phyloP scores from a whole-genome alignment of 1,140 invertebrate species.

The Caerostris darwini region DNA sequence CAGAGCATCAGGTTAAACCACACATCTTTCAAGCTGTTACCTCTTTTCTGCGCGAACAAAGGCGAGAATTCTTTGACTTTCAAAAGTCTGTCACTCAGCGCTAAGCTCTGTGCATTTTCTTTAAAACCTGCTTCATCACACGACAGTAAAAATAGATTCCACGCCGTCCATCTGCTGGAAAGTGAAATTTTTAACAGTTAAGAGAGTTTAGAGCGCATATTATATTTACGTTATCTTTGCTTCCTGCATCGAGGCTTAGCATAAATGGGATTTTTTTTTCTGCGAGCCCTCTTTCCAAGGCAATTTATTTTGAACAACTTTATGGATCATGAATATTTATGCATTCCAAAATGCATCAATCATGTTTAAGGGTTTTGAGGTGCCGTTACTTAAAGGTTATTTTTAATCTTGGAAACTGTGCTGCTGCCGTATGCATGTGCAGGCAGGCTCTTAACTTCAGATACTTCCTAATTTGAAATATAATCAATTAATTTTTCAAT shows the following conservation, averaged over 20 bases:
- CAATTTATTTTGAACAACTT: slow-evolving; percentile 67
- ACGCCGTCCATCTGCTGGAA: slow-evolving; percentile 4
- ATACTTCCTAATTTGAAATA: background rate
- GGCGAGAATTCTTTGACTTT: slow-evolving; percentile 25
- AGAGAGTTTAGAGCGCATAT: slow-evolving; percentile 67
- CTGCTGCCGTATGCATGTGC: background rate
- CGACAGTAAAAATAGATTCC: slow-evolving; percentile 38
- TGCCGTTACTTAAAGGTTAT: background rate
- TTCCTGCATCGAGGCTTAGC: slow-evolving; percentile 29
- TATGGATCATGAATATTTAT: slow-evolving; percentile 76
- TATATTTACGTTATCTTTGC: slow-evolving; percentile 70
- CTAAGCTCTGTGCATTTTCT: background rate
- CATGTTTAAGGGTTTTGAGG: slow-evolving; percentile 60
- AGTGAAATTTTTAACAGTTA: slow-evolving; percentile 67
- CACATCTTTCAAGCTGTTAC: background rate
- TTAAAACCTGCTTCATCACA: background rate
- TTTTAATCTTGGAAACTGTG: slow-evolving; percentile 12
- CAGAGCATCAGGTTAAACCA: background rate
- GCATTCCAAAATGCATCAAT: slow-evolving; percentile 69
- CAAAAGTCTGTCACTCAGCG: slow-evolving; percentile 22
- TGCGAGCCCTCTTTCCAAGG: background rate
- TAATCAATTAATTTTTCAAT: background rate
- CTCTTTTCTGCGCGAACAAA: background rate
- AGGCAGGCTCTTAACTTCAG: background rate
- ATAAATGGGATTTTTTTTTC: slow-evolving; percentile 22